Percentiles rank a stretch among this genome's conserved stretches.
phyloP scores from a whole-genome alignment of 2,888 invertebrate genomes.

The Chrysina gloriosa region DNA sequence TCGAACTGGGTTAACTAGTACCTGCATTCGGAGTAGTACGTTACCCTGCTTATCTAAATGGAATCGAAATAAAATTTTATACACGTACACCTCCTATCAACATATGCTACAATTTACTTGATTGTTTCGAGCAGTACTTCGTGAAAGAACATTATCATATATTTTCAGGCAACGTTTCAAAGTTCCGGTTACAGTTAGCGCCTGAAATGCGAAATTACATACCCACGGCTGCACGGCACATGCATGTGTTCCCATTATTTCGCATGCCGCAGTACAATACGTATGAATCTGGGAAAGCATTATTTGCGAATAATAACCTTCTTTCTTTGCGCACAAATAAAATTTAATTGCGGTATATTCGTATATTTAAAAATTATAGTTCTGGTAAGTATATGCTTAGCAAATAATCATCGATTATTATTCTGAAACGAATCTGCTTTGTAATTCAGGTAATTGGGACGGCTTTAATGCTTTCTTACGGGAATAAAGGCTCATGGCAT shows the following conservation, averaged over 20 bases:
- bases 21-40: neutral
- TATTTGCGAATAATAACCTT: neutral
- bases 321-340: neutral
- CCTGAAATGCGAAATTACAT: constrained; percentile 20
- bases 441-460: constrained; percentile 2
- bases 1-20: constrained; percentile 6
- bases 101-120: neutral
- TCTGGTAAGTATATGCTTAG: neutral
- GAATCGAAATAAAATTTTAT: neutral
- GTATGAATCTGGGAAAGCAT: neutral
- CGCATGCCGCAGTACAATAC: neutral
- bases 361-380: constrained; percentile 6
- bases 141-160: constrained; percentile 2
- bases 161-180: constrained; percentile 16
- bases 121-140: neutral
- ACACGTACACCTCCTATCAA: neutral
- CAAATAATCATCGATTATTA: neutral
- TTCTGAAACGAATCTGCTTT: neutral
- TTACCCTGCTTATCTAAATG: constrained; percentile 14
- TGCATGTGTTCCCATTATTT: neutral
- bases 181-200: neutral
- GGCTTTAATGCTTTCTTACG: neutral
- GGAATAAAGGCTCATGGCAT: neutral
- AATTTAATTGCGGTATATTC: constrained; percentile 11
- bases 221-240: neutral